A percentile compares a stretch with the other conserved stretches of the same genome.
phyloP scores from a whole-genome alignment of 2,888 invertebrate species.

The Hypomecis atomaria region DNA sequence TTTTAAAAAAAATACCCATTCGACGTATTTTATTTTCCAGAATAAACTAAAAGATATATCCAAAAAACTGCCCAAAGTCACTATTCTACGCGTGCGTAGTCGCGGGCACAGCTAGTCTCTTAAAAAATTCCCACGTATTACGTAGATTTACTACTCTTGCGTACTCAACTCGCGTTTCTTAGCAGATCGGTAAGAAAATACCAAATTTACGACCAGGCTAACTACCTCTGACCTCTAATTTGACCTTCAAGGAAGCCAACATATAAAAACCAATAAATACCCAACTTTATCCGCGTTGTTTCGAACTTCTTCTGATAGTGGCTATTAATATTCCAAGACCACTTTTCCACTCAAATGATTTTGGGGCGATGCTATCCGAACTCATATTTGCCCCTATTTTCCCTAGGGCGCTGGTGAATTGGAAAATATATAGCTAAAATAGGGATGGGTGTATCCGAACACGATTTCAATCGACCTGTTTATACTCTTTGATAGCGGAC shows the following conservation, averaged over 20 bases:
- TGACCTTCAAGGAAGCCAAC: slow-evolving; percentile 16
- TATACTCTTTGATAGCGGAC: not conserved
- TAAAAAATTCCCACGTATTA: too few species aligned
- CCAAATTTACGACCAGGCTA: not conserved
- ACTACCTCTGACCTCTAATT: slow-evolving; percentile 3
- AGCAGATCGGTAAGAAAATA: not conserved
- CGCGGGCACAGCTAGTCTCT: too few species aligned
- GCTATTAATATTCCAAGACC: slow-evolving; percentile 49
- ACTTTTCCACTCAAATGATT: slow-evolving; percentile 54
- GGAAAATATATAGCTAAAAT: slow-evolving; percentile 38
- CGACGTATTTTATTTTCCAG: too few species aligned
- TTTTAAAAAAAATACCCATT: too few species aligned
- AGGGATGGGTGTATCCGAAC: slow-evolving; percentile 13
- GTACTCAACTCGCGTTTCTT: too few species aligned
- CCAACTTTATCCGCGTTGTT: slow-evolving; percentile 39
- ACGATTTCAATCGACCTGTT: slow-evolving; percentile 17
- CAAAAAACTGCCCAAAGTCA: too few species aligned
- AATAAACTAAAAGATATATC: too few species aligned
- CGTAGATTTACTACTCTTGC: too few species aligned
- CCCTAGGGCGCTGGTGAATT: slow-evolving; percentile 36
- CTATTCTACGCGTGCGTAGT: too few species aligned
- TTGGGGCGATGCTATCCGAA: slow-evolving; percentile 41
- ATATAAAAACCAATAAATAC: slow-evolving; percentile 38
- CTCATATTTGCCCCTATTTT: slow-evolving; percentile 45
- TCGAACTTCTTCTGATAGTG: slow-evolving; percentile 39